Conservation (phyloP, 2,797 vertebrate genomes). For the Melanogrammus aeglefinus region DNA sequence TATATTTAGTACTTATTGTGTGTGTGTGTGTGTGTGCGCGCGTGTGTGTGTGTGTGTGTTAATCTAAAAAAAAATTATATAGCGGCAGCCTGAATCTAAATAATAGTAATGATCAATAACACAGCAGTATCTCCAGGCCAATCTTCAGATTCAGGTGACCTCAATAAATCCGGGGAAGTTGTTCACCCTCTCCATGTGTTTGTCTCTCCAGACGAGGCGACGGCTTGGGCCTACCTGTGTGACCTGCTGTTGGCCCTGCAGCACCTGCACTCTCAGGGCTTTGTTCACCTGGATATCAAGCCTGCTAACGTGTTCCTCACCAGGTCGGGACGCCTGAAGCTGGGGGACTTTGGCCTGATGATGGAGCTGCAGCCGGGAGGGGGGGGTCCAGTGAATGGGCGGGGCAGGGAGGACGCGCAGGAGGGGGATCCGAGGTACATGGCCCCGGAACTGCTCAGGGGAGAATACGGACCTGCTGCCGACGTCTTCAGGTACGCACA, state of each 20-base stretch:
- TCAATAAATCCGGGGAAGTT: not conserved
- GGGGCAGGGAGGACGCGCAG: slow-evolving; percentile 74
- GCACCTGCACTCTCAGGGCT: slow-evolving; percentile 80
- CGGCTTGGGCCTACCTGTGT: slow-evolving; percentile 80
- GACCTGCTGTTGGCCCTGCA: slow-evolving; percentile 82
- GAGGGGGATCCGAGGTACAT: slow-evolving; percentile 91
- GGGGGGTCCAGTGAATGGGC: slow-evolving; percentile 15
- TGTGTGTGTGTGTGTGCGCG: too few relatives aligned
- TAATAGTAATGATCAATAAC: too few relatives aligned
- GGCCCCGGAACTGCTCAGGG: slow-evolving; percentile 86
- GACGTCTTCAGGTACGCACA: slow-evolving; percentile 85
- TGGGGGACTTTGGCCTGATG: slow-evolving; percentile 88
- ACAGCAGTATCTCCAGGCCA: not conserved
- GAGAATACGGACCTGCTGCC: slow-evolving; percentile 80
- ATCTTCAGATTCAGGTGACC: not conserved
- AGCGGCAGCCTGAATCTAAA: too few relatives aligned
- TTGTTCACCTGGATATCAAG: slow-evolving; percentile 87
- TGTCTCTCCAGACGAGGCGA: slow-evolving; percentile 65
- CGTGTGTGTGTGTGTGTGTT: too few relatives aligned
- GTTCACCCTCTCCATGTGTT: not conserved
- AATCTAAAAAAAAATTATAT: too few relatives aligned
- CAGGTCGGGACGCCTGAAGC: slow-evolving; percentile 79
- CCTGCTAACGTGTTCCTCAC: slow-evolving; percentile 88
- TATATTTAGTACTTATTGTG: too few relatives aligned
- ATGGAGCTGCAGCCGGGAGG: slow-evolving; percentile 62